Evolutionary conservation across 1,140 invertebrate genomes (phyloP).

Genomic region (Drosophila kanapiae): DNA sequence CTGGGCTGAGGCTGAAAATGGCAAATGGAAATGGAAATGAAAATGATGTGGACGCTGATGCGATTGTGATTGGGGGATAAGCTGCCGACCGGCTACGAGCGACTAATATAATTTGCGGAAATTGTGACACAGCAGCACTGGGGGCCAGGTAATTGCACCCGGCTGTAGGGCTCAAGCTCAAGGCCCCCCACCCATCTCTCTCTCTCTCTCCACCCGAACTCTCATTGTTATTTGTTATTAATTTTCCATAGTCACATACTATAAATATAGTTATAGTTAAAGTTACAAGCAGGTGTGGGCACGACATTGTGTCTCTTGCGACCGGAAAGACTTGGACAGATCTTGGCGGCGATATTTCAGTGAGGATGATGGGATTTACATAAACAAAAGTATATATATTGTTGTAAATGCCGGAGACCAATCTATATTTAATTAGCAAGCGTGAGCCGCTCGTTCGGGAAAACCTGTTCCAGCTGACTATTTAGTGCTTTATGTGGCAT

Average conservation of each 20-base stretch:
- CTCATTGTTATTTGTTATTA: conserved; percentile 48
- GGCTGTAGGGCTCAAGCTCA: conserved; percentile 45
- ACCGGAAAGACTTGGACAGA: conserved; percentile 40
- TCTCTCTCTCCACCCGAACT: background rate
- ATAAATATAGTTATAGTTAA: background rate
- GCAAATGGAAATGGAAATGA: conserved; percentile 29
- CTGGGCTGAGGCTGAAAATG: conserved; percentile 21
- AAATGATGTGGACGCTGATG: conserved; percentile 70
- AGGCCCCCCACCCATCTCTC: conserved; percentile 15
- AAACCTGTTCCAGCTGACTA: conserved; percentile 45
- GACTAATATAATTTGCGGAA: conserved; percentile 79
- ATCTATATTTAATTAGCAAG: conserved; percentile 40
- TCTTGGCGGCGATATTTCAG: conserved; percentile 14
- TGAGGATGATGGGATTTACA: conserved; percentile 24
- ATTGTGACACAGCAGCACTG: conserved; percentile 67
- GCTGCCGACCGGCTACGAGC: conserved; percentile 27
- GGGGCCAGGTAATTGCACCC: conserved; percentile 55
- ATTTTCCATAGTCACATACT: conserved; percentile 38
- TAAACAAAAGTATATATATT: conserved; percentile 27
- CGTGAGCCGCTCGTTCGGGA: conserved; percentile 8
- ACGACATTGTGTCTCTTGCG: conserved; percentile 18
- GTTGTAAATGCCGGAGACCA: conserved; percentile 13
- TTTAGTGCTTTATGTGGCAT: conserved; percentile 49
- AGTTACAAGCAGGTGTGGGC: background rate
- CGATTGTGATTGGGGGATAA: conserved; percentile 63